Evolutionary conservation across 2,888 invertebrate genomes (phyloP), one percentile per base, ranked within the genome.

Genomic region (Dioctria rufipes): DNA sequence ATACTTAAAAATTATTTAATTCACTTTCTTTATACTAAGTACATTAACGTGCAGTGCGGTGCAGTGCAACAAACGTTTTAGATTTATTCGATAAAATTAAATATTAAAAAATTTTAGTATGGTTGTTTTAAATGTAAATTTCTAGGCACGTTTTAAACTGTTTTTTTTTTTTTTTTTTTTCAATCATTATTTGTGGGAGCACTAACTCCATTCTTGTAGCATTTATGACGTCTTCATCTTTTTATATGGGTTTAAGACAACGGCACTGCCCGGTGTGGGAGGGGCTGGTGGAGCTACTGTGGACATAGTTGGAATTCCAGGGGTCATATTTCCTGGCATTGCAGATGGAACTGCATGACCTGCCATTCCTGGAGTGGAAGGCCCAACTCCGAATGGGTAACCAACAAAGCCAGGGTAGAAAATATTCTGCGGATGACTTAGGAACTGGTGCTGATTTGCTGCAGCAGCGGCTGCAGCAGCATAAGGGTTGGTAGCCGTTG

Each of bases 221-320:
- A 77, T 37, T 77, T 89, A 89, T 81, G 89, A 95, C 86, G 96
- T 96, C 91, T 96, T 96, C 93, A 96, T 94, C 91, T 96, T 96
- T 90, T 96, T 96, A 90, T 95, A 96, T 81, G 96, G 96, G 88
- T 95, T 95, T 88, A 95, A 91, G 39, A 92, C 92, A 82, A 92
- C 91, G 84, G 89, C 87, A 83, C 86, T 88, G 54, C 87, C 87
- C 0, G 85, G 84, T 5, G 82, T 82, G 0, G 85, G 83, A 3
- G 84, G 81, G 0, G 83, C 81, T 3, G 84, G 83, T 5, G 86
- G 84, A 2, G 86, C 84, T 25, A 86, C 86, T 40, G 61, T 60
- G 39, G 67, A 79, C 13, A 83, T 63, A 2, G 69, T 66, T 13
- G 80, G 66, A 13, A 82, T 66, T 54, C 49, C 61, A 40, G 79